These are phyloP conservation scores for Heliconius erato DNA, from an alignment of 2,888 invertebrate species.

Conservation along the genomic window DNA sequence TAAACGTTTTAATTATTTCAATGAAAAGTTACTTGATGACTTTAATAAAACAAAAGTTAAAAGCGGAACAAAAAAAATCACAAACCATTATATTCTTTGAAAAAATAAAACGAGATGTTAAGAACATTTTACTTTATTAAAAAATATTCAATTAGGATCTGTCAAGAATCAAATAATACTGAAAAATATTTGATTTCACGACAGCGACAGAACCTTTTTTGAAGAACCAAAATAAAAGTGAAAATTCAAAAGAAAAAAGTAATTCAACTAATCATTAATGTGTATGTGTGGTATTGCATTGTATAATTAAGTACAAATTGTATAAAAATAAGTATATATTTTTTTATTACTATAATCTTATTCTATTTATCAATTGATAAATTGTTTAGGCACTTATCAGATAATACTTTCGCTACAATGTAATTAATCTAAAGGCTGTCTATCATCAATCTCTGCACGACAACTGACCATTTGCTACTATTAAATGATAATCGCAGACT, in stretches of 20 bases:
- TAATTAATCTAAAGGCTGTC: conserved; percentile 23
- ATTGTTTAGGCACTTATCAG: background rate
- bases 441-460: conserved; percentile 18
- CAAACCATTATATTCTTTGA: background rate
- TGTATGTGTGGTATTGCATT: background rate
- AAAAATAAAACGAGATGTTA: background rate
- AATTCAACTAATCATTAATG: too few relatives aligned
- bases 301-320: background rate
- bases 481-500: conserved; percentile 1
- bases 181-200: too few relatives aligned
- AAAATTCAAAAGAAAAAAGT: too few relatives aligned
- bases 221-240: too few relatives aligned
- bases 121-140: background rate
- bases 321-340: too few relatives aligned
- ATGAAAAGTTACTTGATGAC: background rate
- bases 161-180: too few relatives aligned
- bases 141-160: too few relatives aligned
- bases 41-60: background rate
- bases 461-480: conserved; percentile 26
- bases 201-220: too few relatives aligned
- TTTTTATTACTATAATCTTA: too few relatives aligned
- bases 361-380: background rate
- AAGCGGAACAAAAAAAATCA: too few relatives aligned
- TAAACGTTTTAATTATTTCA: background rate
- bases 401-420: conserved; percentile 2